Base-by-base conservation (phyloP, 2,888 invertebrate genomes). In the Bhutanitis thaidina region DNA sequence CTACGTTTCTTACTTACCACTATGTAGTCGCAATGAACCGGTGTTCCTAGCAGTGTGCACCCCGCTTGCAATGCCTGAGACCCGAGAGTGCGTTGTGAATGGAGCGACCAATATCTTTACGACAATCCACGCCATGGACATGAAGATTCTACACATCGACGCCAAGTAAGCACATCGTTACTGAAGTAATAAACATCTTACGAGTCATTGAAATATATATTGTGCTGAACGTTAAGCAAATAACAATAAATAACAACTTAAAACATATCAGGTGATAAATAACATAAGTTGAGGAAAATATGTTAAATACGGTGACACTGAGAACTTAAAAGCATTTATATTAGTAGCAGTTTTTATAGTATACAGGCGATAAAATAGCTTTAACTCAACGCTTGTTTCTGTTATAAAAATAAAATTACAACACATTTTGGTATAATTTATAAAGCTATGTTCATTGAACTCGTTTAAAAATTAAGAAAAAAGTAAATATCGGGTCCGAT, bases 81-180 rank as follows among this genome's bases (percentile, higher is more conserved):
- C 98, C 49, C 92, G 98, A 60, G 96, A 96, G 87, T 96, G 96
- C 90, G 96, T 97, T 61, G 96, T 98, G 58, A 97, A 97, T 86
- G 98, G 98, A 67, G 98, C 98, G 78, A 98, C 98, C 69, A 97
- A 97, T 88, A 96, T 98, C 59, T 99, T 98, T 91, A 97, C 97
- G 71, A 96, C 98, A 52, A 96, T 98, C 64, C 98, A 98, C 80
- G 94, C 96, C 58, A 96, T 98, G 94, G 98, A 98, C 88, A 98
- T 99, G 98, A 96, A 97, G 88, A 97, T 97, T 87, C 93, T 97
- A 65, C 97, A 98, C 83, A 93, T 98, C 67, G 98, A 98, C 81
- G 93, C 94, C 78, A 98, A 97, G 98, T 98, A 92, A 94, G 96
- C 92, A 38, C 12, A 41, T 29, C 32, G 43, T 47, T 46, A 35